These are phyloP conservation scores for Odontocerum albicorne DNA, from an alignment of 2,888 invertebrate genomes.

Conservation along the genomic window DNA sequence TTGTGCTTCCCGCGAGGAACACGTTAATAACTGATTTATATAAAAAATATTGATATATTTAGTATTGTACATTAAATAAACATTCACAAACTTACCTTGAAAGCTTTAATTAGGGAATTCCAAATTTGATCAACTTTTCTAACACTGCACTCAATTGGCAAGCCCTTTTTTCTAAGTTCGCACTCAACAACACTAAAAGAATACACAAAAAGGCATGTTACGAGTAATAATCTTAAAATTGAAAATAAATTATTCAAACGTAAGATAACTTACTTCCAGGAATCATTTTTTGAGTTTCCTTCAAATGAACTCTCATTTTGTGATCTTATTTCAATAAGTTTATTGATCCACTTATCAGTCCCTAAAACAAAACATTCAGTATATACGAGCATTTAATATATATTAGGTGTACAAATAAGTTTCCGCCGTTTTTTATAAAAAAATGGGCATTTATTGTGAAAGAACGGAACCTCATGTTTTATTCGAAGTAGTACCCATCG, in stretches of 20 bases:
- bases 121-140: slow-evolving; percentile 53
- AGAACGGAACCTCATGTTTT: no score
- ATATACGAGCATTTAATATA: no score
- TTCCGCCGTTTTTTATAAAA: no score
- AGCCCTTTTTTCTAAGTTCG: slow-evolving; percentile 46
- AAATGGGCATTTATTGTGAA: no score
- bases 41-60: not conserved
- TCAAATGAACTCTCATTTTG: slow-evolving; percentile 21
- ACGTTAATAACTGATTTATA: no score
- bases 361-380: slow-evolving; percentile 47
- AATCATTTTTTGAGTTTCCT: slow-evolving; percentile 42
- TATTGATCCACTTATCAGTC: slow-evolving; percentile 53
- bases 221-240: not conserved
- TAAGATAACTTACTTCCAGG: slow-evolving; percentile 48
- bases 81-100: slow-evolving; percentile 37
- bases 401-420: no score
- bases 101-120: slow-evolving; percentile 50
- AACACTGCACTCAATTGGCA: slow-evolving; percentile 51
- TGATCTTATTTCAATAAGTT: slow-evolving; percentile 43
- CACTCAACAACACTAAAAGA: slow-evolving; percentile 49
- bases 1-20: no score
- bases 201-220: not conserved
- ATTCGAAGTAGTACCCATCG: no score
- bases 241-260: slow-evolving; percentile 1
- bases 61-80: not conserved